Percentiles rank a stretch among this genome's conserved stretches.
Evolutionary conservation across 2,888 invertebrate genomes (phyloP).

Genomic region (Euzophera pinguis): DNA sequence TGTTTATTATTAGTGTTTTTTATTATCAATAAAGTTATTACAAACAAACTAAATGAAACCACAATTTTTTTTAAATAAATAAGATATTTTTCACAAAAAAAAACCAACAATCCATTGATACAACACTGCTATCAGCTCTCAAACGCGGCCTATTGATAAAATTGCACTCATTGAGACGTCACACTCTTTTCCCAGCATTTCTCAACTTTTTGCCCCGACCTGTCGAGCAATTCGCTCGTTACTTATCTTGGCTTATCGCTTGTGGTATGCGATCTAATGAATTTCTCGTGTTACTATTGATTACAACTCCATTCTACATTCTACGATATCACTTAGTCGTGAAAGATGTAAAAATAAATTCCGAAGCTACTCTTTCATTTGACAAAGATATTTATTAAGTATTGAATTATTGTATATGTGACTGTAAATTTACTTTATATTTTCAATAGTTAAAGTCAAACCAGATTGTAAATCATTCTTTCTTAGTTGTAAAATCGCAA

Average conservation of each 20-base stretch:
- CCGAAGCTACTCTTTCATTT: not conserved
- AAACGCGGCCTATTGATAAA: not conserved
- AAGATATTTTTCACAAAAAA: too few relatives aligned
- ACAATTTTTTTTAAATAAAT: too few relatives aligned
- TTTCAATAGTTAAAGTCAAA: too few relatives aligned
- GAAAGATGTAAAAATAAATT: too few relatives aligned
- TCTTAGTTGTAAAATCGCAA: too few relatives aligned
- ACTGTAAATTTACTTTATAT: too few relatives aligned
- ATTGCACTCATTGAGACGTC: conserved; percentile 2
- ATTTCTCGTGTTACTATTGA: conserved; percentile 40
- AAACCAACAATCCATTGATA: not conserved
- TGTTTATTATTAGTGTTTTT: too few relatives aligned
- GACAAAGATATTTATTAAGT: not conserved
- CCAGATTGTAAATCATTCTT: not conserved
- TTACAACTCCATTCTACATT: not conserved
- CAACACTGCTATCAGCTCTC: not conserved
- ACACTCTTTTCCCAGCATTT: conserved; percentile 4
- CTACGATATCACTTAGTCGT: not conserved
- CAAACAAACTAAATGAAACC: too few relatives aligned
- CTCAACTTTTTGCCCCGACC: conserved; percentile 15
- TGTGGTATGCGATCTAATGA: conserved; percentile 53
- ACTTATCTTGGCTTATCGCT: conserved; percentile 37
- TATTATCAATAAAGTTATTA: too few relatives aligned
- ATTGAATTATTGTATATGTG: too few relatives aligned
- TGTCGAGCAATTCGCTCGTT: not conserved